Evolutionary conservation across 2,797 vertebrate species (phyloP).

Genomic region (Gymnoscopelus microlampas): DNA sequence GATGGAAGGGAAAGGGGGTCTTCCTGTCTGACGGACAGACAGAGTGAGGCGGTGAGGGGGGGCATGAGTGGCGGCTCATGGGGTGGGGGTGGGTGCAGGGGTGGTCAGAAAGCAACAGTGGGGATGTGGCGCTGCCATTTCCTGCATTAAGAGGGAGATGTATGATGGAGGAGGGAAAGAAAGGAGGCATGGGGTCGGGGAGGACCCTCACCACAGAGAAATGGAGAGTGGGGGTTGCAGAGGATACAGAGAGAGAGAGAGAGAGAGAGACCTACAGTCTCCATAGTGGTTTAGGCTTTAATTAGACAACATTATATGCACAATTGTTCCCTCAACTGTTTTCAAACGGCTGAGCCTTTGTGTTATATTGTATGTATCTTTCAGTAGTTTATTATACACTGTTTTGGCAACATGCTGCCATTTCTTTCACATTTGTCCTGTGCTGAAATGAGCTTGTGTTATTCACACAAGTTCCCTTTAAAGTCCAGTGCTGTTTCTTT

Average conservation of each 20-base stretch:
- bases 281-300: no score
- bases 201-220: neutral
- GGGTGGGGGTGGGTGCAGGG: slow-evolving; percentile 17
- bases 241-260: neutral
- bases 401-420: no score
- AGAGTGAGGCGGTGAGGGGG: slow-evolving; percentile 31
- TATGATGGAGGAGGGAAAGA: neutral
- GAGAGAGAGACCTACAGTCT: neutral
- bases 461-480: no score
- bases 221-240: neutral
- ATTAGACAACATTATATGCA: no score
- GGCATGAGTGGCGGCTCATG: slow-evolving; percentile 64
- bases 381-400: no score
- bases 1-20: slow-evolving; percentile 62
- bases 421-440: no score
- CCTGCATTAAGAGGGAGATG: slow-evolving; percentile 9
- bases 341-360: no score
- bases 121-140: slow-evolving; percentile 16
- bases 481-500: no score
- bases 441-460: no score
- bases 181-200: neutral
- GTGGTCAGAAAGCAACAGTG: slow-evolving; percentile 59
- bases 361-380: no score
- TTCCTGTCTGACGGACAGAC: slow-evolving; percentile 60
- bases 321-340: no score